These are phyloP conservation scores for Orius laevigatus DNA, from an alignment of 1,140 invertebrate genomes.

Conservation along the genomic window DNA sequence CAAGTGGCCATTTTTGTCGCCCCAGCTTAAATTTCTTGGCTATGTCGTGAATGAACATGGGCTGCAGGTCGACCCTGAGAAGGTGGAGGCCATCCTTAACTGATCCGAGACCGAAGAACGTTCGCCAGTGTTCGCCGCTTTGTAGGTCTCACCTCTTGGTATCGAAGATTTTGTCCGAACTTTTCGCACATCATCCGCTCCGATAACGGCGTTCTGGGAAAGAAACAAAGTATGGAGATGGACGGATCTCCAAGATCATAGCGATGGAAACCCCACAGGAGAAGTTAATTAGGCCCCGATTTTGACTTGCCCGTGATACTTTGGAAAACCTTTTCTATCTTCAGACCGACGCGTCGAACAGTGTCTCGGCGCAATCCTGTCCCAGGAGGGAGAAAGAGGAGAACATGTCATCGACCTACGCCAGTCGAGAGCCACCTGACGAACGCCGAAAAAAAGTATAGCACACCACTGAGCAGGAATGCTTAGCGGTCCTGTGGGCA, in stretches of 20 bases:
- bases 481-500: constrained; percentile 26
- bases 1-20: constrained; percentile 23
- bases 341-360: constrained; percentile 22
- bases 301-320: constrained; percentile 21
- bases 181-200: constrained; percentile 22
- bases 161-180: constrained; percentile 22
- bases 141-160: constrained; percentile 22
- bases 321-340: constrained; percentile 20
- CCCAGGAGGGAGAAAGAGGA: constrained; percentile 19
- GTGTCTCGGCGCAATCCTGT: constrained; percentile 21
- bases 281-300: constrained; percentile 16
- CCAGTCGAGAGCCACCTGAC: constrained; percentile 26
- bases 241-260: not conserved
- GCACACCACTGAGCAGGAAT: constrained; percentile 30
- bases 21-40: constrained; percentile 18
- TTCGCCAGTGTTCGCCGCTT: constrained; percentile 20
- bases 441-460: constrained; percentile 27
- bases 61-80: constrained; percentile 8
- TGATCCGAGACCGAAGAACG: constrained; percentile 20
- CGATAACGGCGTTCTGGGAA: constrained; percentile 18
- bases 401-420: constrained; percentile 27
- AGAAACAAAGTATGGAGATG: not conserved
- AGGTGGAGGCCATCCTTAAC: constrained; percentile 22
- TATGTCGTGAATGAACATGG: not conserved
- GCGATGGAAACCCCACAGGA: constrained; percentile 21